Evolutionary conservation across 2,888 invertebrate species (phyloP).

Genomic region (Tetragnatha montana): DNA sequence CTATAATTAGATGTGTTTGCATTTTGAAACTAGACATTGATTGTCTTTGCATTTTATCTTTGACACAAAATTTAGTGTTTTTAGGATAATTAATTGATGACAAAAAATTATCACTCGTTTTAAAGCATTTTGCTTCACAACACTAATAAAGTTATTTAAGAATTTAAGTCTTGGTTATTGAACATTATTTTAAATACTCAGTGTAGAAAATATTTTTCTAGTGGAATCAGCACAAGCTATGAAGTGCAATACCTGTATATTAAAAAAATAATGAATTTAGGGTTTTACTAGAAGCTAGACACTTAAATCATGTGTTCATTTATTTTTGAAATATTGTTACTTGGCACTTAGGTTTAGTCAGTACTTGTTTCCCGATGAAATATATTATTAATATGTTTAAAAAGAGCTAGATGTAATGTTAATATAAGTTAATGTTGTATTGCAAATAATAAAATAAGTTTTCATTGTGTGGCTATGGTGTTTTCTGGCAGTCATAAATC

Average conservation of each 20-base stretch:
- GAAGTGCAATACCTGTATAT: background rate
- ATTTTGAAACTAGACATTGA: background rate
- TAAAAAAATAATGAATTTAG: background rate
- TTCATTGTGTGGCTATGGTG: too few relatives aligned
- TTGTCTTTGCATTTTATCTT: background rate
- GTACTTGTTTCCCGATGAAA: constrained; percentile 6
- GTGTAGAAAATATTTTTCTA: background rate
- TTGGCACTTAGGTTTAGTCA: background rate
- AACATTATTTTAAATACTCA: background rate
- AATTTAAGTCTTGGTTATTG: background rate
- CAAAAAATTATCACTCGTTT: background rate
- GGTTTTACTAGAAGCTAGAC: background rate
- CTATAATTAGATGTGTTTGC: background rate
- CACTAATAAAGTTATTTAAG: background rate
- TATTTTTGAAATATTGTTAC: constrained; percentile 3
- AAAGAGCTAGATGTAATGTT: constrained; percentile 14
- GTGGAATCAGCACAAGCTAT: background rate
- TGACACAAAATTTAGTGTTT: background rate
- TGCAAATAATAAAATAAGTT: background rate
- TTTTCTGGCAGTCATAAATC: too few relatives aligned
- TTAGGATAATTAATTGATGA: background rate
- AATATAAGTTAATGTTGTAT: background rate
- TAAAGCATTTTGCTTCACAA: background rate
- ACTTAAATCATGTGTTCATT: constrained; percentile 18
- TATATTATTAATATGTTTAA: constrained; percentile 13